These are phyloP conservation scores for Liasis olivaceus DNA, from an alignment of 2,797 vertebrate genomes.

Conservation along the genomic window DNA sequence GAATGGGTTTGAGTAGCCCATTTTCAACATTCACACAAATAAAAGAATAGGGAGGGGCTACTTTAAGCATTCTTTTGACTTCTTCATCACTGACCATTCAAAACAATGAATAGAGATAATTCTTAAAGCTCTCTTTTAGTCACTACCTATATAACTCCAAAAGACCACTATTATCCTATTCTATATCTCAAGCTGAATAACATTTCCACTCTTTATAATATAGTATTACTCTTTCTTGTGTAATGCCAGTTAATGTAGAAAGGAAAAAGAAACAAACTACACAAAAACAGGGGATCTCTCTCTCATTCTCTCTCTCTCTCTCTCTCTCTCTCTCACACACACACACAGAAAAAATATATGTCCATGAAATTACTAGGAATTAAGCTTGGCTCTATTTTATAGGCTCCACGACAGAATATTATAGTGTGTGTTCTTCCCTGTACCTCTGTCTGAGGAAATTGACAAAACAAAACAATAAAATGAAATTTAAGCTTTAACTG, in stretches of 20 bases:
- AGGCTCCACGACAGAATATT: not conserved
- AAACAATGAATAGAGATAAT: slow-evolving; percentile 56
- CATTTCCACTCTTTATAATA: slow-evolving; percentile 51
- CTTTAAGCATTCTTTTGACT: slow-evolving; percentile 50
- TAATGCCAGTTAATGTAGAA: slow-evolving; percentile 43
- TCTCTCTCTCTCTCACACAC: not conserved
- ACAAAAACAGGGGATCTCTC: slow-evolving; percentile 29
- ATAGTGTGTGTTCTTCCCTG: not conserved
- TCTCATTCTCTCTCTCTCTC: not conserved
- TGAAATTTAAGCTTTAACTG: not conserved
- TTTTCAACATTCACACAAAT: slow-evolving; percentile 54
- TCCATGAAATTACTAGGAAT: not conserved
- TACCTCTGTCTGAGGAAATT: not conserved
- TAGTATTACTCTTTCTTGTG: slow-evolving; percentile 44
- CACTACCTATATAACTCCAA: slow-evolving; percentile 20
- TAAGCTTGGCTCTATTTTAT: not conserved
- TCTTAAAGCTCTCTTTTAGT: slow-evolving; percentile 35
- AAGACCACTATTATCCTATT: slow-evolving; percentile 53
- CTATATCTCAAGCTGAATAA: slow-evolving; percentile 57
- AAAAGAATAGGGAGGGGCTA: slow-evolving; percentile 40
- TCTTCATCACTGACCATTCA: slow-evolving; percentile 38
- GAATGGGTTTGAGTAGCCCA: slow-evolving; percentile 43
- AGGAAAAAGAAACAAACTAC: not conserved
- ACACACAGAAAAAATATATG: not conserved
- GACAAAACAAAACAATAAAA: not conserved